Base-by-base conservation (phyloP, 2,113 vertebrate species). In the Myiagra hebetior region DNA sequence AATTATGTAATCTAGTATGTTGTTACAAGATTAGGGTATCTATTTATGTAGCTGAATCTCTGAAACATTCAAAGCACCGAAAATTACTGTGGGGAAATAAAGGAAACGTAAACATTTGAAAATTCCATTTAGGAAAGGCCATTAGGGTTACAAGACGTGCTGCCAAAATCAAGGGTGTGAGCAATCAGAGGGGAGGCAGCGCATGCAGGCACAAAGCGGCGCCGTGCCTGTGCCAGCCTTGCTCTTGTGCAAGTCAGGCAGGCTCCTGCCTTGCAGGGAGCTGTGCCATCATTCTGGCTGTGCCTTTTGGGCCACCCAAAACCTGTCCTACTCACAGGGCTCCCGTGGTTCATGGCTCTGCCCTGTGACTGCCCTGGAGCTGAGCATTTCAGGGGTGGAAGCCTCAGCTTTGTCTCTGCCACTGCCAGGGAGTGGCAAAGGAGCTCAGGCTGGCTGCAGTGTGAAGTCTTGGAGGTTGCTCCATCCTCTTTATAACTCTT, bases 1-100 rank as follows among this genome's bases (percentile, higher is more conserved):
- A 94, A 93, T 97, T 96, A 96, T 93, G 82, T 95, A 85, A 97
- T 95, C 96, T 94, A 72, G 76, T 74, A n/a, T 82, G 89, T 93
- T 93, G 82, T 91, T 96, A 91, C 49, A 91, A 92, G 95, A 93
- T 95, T 79, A 95, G 80, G 80, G 81, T 95, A 89, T 96, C 91
- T 95, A 21, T 95, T 95, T 92, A 55, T 84, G 69, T 85, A 94
- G 81, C 77, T 69, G 89, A 83, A 89, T 88, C 89, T 93, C 88
- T 95, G 83, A 97, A 97, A 95, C 3, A 9, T 84, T 96, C 72
- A 93, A 93, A 97, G 80, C 77, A 47, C 87, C 0, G 1, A 91
- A 95, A 94, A 92, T 93, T 92, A 93, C 75, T 44, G 35, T 75
- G 87, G 39, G 59, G 39, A 64, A 86, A 96, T 67, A 70, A 31